A percentile compares a stretch with the other conserved stretches of the same genome.
Evolutionary conservation across 2,113 vertebrate genomes (phyloP).

Genomic region (Hyperopisus bebe): DNA sequence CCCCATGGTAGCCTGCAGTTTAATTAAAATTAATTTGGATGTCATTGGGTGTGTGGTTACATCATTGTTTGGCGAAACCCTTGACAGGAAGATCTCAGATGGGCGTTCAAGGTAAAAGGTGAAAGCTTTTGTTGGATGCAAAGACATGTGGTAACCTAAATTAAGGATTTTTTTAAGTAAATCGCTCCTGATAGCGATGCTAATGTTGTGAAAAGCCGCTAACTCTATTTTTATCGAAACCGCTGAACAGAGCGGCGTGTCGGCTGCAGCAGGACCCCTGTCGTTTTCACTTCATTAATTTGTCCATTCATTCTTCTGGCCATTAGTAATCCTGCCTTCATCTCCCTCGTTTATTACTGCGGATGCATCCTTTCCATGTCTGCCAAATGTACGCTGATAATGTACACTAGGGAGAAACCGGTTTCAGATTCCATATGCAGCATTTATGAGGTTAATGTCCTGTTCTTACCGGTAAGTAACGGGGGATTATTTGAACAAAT

Average conservation of each 20-base stretch:
- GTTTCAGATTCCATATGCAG: neutral
- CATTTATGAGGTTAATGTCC: neutral
- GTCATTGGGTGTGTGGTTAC: neutral
- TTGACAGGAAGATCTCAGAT: neutral
- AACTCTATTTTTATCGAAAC: slow-evolving; percentile 38
- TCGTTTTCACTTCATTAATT: slow-evolving; percentile 50
- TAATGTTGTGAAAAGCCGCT: slow-evolving; percentile 3
- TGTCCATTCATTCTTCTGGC: slow-evolving; percentile 46
- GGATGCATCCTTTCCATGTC: neutral
- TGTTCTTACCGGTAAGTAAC: neutral
- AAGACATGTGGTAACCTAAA: neutral
- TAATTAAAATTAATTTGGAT: neutral
- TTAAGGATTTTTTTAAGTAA: neutral
- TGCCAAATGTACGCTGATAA: neutral
- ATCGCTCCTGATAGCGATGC: neutral
- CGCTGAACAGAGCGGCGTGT: neutral
- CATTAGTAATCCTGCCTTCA: slow-evolving; percentile 42
- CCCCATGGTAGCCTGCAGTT: neutral
- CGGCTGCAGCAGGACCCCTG: slow-evolving; percentile 19
- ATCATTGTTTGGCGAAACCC: neutral
- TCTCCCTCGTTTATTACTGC: slow-evolving; percentile 47
- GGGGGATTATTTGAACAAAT: neutral
- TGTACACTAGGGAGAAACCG: neutral
- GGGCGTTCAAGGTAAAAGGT: neutral
- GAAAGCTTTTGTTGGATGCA: neutral